Base-by-base conservation (phyloP, 2,888 invertebrate genomes). In the Xanthia icteritia region DNA sequence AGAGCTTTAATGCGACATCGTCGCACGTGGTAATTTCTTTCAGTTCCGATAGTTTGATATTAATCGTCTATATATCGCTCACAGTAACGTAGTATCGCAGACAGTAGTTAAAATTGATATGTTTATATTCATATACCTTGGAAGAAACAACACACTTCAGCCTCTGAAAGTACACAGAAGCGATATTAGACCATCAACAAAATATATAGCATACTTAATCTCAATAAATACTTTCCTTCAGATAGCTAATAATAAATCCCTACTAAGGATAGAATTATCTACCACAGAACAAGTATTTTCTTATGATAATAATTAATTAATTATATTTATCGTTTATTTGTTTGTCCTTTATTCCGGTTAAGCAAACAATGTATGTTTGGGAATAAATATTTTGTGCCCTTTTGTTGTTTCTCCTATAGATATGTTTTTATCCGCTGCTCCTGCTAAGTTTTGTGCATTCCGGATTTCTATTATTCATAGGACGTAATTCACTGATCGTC, bases 381-480 rank as follows among this genome's bases (percentile, higher is more conserved):
- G 66, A 76, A 77, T 76, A 79, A 82, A 82, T 68, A 85, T 85
- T 39, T 69, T 76, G 42, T 45, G 66, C 27, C 63, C 73, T 82
- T 81, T 75, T 82, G 63, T 71, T 82, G 72, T 69, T 76, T 76
- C 51, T 73, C 56, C 48, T 63, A 66, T 77, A 58, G 65, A 73
- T 71, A 77, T 77, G 69, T 77, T 86, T 84, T 78, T 70, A 70
- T 73, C 77, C 69, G 45, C 36, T 45, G 27, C 68, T 64, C 45
- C 23, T 67, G 27, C 5, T 60, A 45, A 60, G 42, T 60, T 75
- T 36, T 81, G 76, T 84, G 69, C 77, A 64, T 72, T 73, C 54
- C 42, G 66, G 64, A 27, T 69, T 76, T 80, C 66, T 80, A 70
- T 88, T 78, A 87, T 83, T 88, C 77, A 87, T 84, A 66, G 66